A percentile compares a stretch with the other conserved stretches of the same genome.
Evolutionary conservation across 2,888 invertebrate species (phyloP).

Genomic region (Thysanoteuthis rhombus): DNA sequence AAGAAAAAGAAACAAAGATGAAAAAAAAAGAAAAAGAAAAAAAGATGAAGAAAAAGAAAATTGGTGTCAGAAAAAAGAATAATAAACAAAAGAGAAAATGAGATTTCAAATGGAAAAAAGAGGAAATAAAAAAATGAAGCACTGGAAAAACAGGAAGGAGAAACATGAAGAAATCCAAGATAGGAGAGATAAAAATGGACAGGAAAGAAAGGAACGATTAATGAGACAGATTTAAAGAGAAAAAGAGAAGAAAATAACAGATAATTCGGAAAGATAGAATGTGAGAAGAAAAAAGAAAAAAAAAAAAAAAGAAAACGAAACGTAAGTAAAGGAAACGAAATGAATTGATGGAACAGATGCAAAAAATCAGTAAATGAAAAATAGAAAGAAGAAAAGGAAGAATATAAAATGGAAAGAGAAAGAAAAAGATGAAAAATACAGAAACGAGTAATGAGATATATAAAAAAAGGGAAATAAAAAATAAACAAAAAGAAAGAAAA

Average conservation of each 20-base stretch:
- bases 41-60: neutral
- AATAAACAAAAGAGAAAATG: neutral
- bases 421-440: neutral
- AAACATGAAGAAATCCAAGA: too few relatives aligned
- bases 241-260: too few relatives aligned
- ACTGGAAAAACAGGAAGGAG: neutral
- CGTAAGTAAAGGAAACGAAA: neutral
- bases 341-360: neutral
- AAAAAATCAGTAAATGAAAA: neutral
- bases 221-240: neutral
- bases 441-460: neutral
- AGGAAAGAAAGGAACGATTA: too few relatives aligned
- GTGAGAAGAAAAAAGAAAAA: neutral
- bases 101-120: neutral
- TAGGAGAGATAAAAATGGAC: too few relatives aligned
- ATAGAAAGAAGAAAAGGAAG: neutral
- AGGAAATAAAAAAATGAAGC: neutral
- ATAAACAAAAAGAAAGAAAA: neutral
- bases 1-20: too few relatives aligned
- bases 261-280: neutral
- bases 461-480: neutral
- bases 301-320: neutral
- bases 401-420: neutral
- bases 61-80: fast-evolving
- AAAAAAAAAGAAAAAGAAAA: neutral